Evolutionary conservation across 1,140 invertebrate species (phyloP).

Genomic region (Lordiphosa clarofinis): DNA sequence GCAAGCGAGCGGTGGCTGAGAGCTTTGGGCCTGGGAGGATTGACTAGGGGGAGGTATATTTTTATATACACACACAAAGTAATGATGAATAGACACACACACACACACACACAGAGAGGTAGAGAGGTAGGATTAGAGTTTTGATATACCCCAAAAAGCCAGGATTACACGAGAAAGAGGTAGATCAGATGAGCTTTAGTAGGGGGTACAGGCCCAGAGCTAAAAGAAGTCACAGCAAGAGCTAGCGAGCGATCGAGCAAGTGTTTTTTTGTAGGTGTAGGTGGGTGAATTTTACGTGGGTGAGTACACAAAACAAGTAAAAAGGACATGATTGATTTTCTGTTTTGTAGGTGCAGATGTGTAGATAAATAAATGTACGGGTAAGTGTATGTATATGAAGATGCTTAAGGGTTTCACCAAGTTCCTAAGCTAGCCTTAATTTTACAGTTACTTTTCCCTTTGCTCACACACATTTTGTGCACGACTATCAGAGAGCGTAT

Average conservation of each 20-base stretch:
- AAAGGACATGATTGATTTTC: too few relatives aligned
- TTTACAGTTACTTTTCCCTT: too few relatives aligned
- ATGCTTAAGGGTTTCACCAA: too few relatives aligned
- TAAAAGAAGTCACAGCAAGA: constrained; percentile 1
- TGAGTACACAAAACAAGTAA: too few relatives aligned
- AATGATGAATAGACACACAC: constrained; percentile 6
- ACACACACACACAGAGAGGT: constrained; percentile 7
- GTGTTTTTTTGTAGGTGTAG: background rate
- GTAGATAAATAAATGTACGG: too few relatives aligned
- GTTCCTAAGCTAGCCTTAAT: too few relatives aligned
- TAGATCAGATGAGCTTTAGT: background rate
- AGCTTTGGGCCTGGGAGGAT: constrained; percentile 13
- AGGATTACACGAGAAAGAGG: background rate
- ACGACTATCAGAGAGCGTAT: too few relatives aligned
- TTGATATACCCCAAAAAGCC: background rate
- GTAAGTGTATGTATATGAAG: too few relatives aligned
- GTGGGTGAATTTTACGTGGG: background rate
- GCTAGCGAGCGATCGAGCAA: constrained; percentile 6
- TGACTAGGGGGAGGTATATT: background rate
- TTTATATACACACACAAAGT: constrained; percentile 10
- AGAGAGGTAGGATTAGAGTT: background rate
- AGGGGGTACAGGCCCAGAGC: background rate
- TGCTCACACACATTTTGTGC: too few relatives aligned
- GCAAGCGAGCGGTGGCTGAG: constrained; percentile 50
- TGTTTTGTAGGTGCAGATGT: too few relatives aligned